Evolutionary conservation across 2,113 vertebrate species (phyloP), one percentile per base, ranked within the genome.

Genomic region (Lepisosteus osseus): DNA sequence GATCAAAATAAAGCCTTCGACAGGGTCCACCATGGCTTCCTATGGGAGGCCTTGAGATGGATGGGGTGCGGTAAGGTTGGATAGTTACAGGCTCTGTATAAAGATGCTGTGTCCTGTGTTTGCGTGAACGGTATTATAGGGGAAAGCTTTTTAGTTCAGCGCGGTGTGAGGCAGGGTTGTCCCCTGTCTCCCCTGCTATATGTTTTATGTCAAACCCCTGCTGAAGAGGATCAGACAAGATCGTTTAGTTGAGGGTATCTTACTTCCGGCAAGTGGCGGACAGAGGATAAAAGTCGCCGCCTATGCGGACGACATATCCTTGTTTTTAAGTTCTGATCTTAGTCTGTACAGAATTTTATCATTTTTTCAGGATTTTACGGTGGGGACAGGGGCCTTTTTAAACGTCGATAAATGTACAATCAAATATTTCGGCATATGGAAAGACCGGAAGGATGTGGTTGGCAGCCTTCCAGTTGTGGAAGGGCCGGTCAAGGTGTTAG

Each of bases 1-100:
- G 73, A 68, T 15, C 72, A 68, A 56, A 69, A 72, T 13, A 74
- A 78, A n/a, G 72, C 72, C 0, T 77, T 74, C 17, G 54, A 74
- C 8, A 17, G 57, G 14, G 69, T 74, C 5, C n/a, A 59, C 17
- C 66, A 72, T 14, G 8, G 3, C 6, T 72, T 74, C 11, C 11
- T 72, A 0, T 64, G 40, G 12, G n/a, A 40, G 1, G 44, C 63
- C 0, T 6, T 77, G 17, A 1, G 42, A 44, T 3, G 43, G 6
- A n/a, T 51, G 12, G 68, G 69, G 0, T 72, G 65, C 15, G 62
- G 71, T 1, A 12, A 54, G 0, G 41, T 3, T 8, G 17, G 14
- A 1, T 68, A 71, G 45, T 40, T 76, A 1, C 29, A 2, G 4
- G 13, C 66, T 5, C 14, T 76, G 44, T 73, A 76, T 6, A 14